A percentile compares a stretch with the other conserved stretches of the same genome.
Conservation (phyloP, 2,888 invertebrate species). For the Xanthorhoe designata region DNA sequence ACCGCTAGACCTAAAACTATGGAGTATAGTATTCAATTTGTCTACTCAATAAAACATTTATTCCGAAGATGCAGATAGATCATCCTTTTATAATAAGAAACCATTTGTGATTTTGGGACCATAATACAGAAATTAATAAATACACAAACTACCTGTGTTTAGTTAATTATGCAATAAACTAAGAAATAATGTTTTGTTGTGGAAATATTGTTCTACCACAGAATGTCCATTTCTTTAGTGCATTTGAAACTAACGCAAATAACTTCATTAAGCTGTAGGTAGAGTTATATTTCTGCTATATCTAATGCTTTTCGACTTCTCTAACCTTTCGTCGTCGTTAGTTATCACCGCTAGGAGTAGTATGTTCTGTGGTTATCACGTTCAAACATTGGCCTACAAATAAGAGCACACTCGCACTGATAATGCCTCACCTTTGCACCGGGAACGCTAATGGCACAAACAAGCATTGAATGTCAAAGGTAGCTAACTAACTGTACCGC, state of each 20-base stretch:
- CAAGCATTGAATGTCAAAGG: constrained; percentile 49
- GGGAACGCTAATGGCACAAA: constrained; percentile 19
- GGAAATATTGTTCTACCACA: too few species aligned
- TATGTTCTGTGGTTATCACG: too few species aligned
- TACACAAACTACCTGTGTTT: neutral
- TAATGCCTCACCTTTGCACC: constrained; percentile 20
- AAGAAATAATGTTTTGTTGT: neutral
- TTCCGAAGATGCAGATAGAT: neutral
- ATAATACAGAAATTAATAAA: neutral
- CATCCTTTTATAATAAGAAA: neutral
- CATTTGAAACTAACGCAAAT: neutral
- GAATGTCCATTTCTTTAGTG: too few species aligned
- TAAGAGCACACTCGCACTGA: neutral
- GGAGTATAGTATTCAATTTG: neutral
- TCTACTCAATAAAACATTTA: too few species aligned
- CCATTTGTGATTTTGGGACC: neutral
- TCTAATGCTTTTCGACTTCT: neutral
- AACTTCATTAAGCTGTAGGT: neutral
- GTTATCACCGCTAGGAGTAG: too few species aligned
- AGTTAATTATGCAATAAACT: too few species aligned
- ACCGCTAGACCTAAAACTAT: neutral
- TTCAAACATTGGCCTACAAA: constrained; percentile 5
- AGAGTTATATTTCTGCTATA: neutral
- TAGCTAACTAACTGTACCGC: constrained; percentile 47
- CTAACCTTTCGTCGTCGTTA: neutral